Evolutionary conservation across 2,113 vertebrate species (phyloP), one percentile per base, ranked within the genome.

Genomic region (Nibea albiflora): DNA sequence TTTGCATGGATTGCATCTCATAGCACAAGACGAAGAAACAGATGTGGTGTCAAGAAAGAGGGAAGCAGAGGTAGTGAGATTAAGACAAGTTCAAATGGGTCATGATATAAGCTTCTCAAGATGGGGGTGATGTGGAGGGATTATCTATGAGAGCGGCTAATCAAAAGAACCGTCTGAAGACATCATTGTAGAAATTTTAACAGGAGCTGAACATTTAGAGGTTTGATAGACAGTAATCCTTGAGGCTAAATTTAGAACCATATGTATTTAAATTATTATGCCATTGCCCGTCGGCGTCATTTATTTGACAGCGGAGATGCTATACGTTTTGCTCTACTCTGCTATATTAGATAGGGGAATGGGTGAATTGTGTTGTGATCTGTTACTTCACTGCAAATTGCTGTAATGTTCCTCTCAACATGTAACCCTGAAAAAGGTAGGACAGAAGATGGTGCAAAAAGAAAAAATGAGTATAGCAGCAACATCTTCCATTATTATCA

Each of bases 21-120:
- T 14, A 39, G 61, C 39, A 35, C n/a, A 63, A 63, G 58, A 80
- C 5, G 2, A 61, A 62, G 50, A 72, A 91, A 77, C 85, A 92
- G 90, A 92, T 93, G 92, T 83, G 52, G 72, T 73, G 73, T 81
- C 49, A 52, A 53, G 62, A 35, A 87, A 81, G 78, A 68, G 78
- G 82, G 70, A 49, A 78, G 86, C 65, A 54, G 77, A 85, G 80
- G 83, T 80, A 78, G 76, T 63, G 65, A 73, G 86, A 88, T 93
- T 91, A 88, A 89, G 72, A 82, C 67, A 66, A 81, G 63, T 76
- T 84, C 84, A 89, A 85, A 85, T 88, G 79, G 84, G 89, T 93
- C 88, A 90, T 72, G 73, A 78, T 87, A 76, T 91, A 94, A 90
- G 77, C 84, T 75, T 78, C 66, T 82, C 71, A 76, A 89, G 88